Conservation (phyloP, 2,797 vertebrate species). For the Sebastes trivittatus region DNA sequence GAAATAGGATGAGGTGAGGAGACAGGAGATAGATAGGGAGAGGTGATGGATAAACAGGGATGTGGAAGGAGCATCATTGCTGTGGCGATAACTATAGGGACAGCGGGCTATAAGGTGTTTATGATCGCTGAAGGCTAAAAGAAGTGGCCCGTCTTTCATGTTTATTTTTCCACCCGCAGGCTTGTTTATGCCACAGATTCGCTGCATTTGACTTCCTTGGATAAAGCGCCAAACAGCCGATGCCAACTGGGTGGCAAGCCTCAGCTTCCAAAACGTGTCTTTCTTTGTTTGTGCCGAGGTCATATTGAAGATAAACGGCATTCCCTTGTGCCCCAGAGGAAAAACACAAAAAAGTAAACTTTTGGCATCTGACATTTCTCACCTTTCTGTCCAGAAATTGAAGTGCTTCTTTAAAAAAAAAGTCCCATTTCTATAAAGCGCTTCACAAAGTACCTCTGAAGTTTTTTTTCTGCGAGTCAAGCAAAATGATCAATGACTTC, state of each 20-base stretch:
- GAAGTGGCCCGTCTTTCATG: conserved; percentile 50
- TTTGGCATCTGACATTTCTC: not conserved
- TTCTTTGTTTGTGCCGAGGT: conserved; percentile 49
- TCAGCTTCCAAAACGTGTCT: conserved; percentile 31
- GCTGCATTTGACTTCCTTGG: conserved; percentile 52
- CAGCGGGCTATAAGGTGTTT: conserved; percentile 46
- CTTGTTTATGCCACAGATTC: conserved; percentile 67
- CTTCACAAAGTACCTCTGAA: not conserved
- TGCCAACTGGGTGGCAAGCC: conserved; percentile 48
- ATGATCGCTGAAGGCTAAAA: conserved; percentile 51
- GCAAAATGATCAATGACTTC: not conserved
- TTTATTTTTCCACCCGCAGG: conserved; percentile 54
- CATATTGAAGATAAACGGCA: conserved; percentile 7
- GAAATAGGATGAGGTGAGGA: conserved; percentile 18
- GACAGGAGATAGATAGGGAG: not conserved
- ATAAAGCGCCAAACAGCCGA: conserved; percentile 40
- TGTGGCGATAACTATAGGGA: not conserved
- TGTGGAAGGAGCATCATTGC: not conserved
- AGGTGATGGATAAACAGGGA: conserved; percentile 17
- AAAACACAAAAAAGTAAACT: not conserved
- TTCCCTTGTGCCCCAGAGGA: not conserved
- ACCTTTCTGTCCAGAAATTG: not conserved
- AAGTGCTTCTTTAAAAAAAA: not conserved
- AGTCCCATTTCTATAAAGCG: not conserved
- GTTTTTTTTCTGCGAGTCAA: not conserved